Conservation (phyloP, 2,888 invertebrate species). For the Halocaridina rubra region DNA sequence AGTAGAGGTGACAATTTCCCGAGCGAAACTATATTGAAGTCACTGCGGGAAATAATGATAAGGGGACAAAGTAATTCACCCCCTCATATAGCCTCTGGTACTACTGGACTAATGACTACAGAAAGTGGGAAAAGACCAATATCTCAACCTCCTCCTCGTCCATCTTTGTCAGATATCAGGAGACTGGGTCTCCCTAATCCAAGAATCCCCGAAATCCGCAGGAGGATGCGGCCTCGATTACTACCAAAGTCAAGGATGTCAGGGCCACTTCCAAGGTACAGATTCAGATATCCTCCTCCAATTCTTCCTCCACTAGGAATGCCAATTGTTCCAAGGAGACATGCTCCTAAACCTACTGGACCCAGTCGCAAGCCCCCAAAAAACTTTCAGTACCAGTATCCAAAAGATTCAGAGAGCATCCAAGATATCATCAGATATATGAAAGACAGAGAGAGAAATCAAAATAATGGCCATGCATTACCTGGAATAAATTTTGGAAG, state of each 20-base stretch:
- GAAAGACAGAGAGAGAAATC: constrained; percentile 1
- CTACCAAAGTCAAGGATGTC: constrained; percentile 17
- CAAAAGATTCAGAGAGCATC: constrained; percentile 15
- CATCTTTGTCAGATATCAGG: not conserved
- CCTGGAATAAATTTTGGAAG: not conserved
- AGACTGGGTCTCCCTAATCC: not conserved
- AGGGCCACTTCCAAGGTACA: constrained; percentile 6
- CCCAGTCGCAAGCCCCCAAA: constrained; percentile 11
- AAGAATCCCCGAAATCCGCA: not conserved
- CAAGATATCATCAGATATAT: constrained; percentile 42
- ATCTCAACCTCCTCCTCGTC: not conserved
- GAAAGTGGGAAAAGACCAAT: no score
- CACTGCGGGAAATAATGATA: no score
- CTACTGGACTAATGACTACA: no score
- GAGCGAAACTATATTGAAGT: no score
- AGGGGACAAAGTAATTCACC: no score
- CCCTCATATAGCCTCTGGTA: no score
- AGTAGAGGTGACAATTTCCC: no score
- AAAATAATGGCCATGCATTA: not conserved
- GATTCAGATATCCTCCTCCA: not conserved
- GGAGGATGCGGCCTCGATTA: constrained; percentile 4
- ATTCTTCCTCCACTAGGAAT: constrained; percentile 16
- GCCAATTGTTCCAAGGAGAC: constrained; percentile 33
- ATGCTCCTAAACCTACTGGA: not conserved
- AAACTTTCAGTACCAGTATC: constrained; percentile 42